Evolutionary conservation across 2,888 invertebrate species (phyloP).

Genomic region (Subacronicta megacephala): DNA sequence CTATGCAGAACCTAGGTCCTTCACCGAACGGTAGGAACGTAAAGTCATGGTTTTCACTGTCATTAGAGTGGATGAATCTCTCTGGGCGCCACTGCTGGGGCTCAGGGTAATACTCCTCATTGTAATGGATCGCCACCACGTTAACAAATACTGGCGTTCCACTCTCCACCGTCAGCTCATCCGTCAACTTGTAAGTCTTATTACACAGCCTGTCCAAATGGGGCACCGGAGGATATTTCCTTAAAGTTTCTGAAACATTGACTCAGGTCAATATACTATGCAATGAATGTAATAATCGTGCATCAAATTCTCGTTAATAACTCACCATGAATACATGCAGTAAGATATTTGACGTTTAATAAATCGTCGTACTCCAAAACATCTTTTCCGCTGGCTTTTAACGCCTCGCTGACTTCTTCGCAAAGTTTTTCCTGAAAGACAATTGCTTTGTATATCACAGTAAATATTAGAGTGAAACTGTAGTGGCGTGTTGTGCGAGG

Average conservation of each 20-base stretch:
- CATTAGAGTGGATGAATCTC: conserved; percentile 63
- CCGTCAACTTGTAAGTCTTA: conserved; percentile 67
- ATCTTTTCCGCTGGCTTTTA: conserved; percentile 66
- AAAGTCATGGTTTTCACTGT: conserved; percentile 72
- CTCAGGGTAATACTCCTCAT: conserved; percentile 70
- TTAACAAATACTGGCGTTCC: conserved; percentile 76
- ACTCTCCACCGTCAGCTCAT: conserved; percentile 68
- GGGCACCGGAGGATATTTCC: conserved; percentile 72
- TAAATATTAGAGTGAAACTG: conserved; percentile 20
- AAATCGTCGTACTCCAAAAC: conserved; percentile 76
- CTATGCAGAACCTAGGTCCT: conserved; percentile 76
- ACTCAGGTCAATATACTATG: neutral
- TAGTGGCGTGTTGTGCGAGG: conserved; percentile 2
- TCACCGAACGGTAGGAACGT: conserved; percentile 79
- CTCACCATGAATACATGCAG: conserved; percentile 74
- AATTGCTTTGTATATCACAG: conserved; percentile 12
- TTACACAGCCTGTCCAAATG: conserved; percentile 73
- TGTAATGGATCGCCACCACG: conserved; percentile 71
- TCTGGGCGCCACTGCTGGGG: conserved; percentile 76
- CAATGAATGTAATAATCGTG: neutral
- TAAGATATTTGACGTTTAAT: conserved; percentile 73
- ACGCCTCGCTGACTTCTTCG: conserved; percentile 69
- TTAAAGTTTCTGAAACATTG: conserved; percentile 71
- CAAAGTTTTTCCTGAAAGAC: conserved; percentile 73
- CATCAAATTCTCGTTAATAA: conserved; percentile 4